A percentile compares a stretch with the other conserved stretches of the same genome.
phyloP scores from a whole-genome alignment of 2,888 invertebrate species.

The Chloromyia formosa region DNA sequence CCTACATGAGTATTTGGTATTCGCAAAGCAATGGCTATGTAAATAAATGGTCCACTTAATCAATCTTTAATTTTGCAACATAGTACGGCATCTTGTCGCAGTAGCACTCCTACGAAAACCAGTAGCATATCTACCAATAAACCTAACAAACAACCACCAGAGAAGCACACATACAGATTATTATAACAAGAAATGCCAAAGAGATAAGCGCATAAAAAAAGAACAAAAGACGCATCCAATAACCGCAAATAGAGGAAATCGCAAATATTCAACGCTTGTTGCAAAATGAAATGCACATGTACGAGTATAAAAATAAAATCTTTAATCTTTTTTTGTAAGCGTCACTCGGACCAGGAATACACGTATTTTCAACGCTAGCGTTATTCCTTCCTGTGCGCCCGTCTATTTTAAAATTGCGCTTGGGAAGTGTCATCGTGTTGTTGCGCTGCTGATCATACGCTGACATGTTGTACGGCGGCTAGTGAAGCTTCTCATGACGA shows the following conservation, averaged over 20 bases:
- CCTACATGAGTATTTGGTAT: too few relatives aligned
- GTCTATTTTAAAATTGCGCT: conserved; percentile 32
- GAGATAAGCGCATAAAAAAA: background rate
- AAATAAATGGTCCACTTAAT: conserved; percentile 28
- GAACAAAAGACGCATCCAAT: conserved; percentile 4
- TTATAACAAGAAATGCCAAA: too few relatives aligned
- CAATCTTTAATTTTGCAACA: conserved; percentile 29
- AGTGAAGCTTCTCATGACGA: background rate
- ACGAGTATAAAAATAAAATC: conserved; percentile 14
- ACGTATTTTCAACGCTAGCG: background rate
- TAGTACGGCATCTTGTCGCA: conserved; percentile 1
- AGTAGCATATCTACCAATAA: too few relatives aligned
- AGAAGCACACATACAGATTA: background rate
- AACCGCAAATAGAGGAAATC: conserved; percentile 34
- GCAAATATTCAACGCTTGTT: conserved; percentile 32
- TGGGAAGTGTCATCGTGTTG: background rate
- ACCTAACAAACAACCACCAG: background rate
- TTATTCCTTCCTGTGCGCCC: conserved; percentile 16
- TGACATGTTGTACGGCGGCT: background rate
- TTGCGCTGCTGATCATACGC: background rate
- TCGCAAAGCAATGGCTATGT: background rate
- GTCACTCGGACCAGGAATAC: conserved; percentile 14
- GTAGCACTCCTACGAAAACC: conserved; percentile 1
- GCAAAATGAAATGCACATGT: conserved; percentile 18
- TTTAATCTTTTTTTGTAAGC: conserved; percentile 11